Base-by-base conservation (phyloP, 2,113 vertebrate species). In the Sylvia atricapilla region DNA sequence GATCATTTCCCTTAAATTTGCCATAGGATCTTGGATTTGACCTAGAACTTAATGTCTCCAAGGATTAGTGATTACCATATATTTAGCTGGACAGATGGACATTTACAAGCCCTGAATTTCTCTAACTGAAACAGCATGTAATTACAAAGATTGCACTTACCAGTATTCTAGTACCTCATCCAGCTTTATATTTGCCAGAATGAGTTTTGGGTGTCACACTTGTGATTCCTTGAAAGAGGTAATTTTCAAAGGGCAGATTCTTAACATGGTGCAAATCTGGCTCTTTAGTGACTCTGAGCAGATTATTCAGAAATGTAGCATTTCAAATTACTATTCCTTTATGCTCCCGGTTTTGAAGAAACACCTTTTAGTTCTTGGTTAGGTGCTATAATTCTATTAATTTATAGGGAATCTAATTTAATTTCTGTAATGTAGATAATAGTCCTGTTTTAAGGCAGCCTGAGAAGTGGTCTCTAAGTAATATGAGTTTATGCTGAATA, bases 11-110 rank as follows among this genome's bases (percentile, higher is more conserved):
- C 78, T 84, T 78, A 91, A 86, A 93, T 84, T 87, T 95, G 74
- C 60, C 75, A 66, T 14, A 83, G 79, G 59, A 83, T 78, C 63
- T 80, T 43, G 70, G 64, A 79, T 80, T 68, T 95, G 80, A 95
- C 89, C 77, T 85, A 46, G 10, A 94, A 39, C 47, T 87, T 77
- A 68, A 76, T 44, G 75, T 88, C 90, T 83, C 87, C 60, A 64
- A 63, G 78, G 87, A 86, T 86, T 93, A 70, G 75, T 35, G 79
- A 70, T 94, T 92, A 90, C 59, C 75, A 59, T 70, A 70, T 59
- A 94, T 94, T 95, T 86, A 94, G 50, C 46, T 31, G 90, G 91
- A 95, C 78, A 94, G 82, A 90, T 74, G 80, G 92, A 93, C 78
- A 73, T 68, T 72, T 90, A 93, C 59, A 92, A 88, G 50, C 35